phyloP scores from a whole-genome alignment of 2,113 vertebrate species.

The Axis porcinus region DNA sequence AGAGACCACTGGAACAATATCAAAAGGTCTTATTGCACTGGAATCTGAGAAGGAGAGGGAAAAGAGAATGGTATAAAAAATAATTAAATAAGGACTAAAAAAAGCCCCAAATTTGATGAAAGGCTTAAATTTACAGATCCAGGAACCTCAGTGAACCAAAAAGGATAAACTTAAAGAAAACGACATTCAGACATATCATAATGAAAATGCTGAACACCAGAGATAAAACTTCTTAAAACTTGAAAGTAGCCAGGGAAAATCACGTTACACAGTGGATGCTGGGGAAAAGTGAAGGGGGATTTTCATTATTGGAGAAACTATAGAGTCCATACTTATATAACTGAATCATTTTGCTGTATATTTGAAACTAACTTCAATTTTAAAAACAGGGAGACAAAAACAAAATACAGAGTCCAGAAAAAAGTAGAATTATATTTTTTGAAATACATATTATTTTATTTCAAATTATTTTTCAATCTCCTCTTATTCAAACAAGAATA shows the following conservation, averaged over 20 bases:
- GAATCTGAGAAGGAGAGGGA: not conserved
- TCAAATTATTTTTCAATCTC: not conserved
- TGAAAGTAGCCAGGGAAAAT: not conserved
- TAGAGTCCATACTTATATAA: not conserved
- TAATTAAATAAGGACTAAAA: not conserved
- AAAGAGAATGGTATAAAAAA: not conserved
- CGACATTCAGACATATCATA: not conserved
- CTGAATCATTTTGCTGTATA: not conserved
- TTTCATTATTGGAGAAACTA: not conserved
- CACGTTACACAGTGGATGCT: not conserved
- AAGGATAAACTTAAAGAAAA: not conserved
- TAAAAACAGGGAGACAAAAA: not conserved
- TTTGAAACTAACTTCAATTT: not conserved
- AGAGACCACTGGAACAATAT: not conserved
- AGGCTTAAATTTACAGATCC: not conserved
- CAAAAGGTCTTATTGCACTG: not conserved
- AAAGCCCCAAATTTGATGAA: not conserved
- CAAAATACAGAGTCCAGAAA: not conserved
- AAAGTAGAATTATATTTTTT: not conserved
- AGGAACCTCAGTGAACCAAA: not conserved
- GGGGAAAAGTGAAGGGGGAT: not conserved
- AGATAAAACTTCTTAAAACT: not conserved
- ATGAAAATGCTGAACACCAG: not conserved
- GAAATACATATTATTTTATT: slow-evolving; percentile 11
- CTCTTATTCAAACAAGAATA: not conserved